Percentiles rank a stretch among this genome's conserved stretches.
phyloP scores from a whole-genome alignment of 2,113 vertebrate species.

The Varanus salvator region DNA sequence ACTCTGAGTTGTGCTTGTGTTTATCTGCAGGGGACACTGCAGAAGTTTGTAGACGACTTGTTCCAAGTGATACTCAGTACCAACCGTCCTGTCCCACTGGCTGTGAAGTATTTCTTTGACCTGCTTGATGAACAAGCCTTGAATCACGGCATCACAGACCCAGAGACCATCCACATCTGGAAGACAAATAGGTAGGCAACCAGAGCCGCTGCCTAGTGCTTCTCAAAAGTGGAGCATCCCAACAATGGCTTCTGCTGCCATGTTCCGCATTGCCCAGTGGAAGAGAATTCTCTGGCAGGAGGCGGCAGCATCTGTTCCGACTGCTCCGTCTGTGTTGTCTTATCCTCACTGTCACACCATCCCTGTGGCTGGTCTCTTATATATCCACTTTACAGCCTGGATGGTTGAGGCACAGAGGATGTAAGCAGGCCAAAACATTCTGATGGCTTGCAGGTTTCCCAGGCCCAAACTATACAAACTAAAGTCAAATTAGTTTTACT shows the following conservation, averaged over 20 bases:
- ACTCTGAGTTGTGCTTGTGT: not conserved
- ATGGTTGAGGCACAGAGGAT: not conserved
- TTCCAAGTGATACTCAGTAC: slow-evolving; percentile 97
- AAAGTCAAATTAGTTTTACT: not conserved
- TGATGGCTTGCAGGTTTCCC: not conserved
- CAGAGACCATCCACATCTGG: slow-evolving; percentile 98
- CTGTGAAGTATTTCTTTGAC: slow-evolving; percentile 98
- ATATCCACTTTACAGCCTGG: not conserved
- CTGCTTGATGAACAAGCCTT: slow-evolving; percentile 93
- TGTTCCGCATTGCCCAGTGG: not conserved
- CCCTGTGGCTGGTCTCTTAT: not conserved
- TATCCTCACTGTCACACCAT: not conserved
- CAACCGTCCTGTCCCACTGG: slow-evolving; percentile 91
- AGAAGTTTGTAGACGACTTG: slow-evolving; percentile 97
- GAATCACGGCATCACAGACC: slow-evolving; percentile 89
- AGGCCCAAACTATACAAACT: not conserved
- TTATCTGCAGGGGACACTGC: slow-evolving; percentile 88
- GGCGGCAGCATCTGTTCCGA: not conserved
- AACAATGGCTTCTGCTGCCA: not conserved
- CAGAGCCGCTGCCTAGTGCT: not conserved
- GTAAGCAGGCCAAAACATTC: not conserved
- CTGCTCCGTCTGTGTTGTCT: not conserved
- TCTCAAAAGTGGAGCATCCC: not conserved
- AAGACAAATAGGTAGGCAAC: slow-evolving; percentile 93
- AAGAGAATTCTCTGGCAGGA: not conserved